Percentiles rank a stretch among this genome's conserved stretches.
These are phyloP conservation scores for Eulimnadia texana DNA, from an alignment of 1,140 invertebrate species.

Conservation along the genomic window DNA sequence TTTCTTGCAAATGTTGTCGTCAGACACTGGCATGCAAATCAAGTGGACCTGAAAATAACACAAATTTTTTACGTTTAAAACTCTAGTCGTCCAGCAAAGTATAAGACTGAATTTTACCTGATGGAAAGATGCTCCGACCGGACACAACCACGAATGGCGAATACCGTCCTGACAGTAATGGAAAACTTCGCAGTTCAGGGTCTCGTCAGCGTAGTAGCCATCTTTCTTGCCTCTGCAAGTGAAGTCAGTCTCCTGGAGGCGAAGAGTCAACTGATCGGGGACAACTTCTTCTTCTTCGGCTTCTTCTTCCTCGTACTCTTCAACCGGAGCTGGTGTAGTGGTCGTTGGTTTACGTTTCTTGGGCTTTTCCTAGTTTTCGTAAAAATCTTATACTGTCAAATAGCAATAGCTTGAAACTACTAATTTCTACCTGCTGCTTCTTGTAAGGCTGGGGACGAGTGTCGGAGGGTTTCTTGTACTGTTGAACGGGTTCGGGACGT, in stretches of 20 bases:
- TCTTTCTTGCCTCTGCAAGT: conserved; percentile 60
- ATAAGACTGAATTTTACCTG: too few relatives aligned
- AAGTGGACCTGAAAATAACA: conserved; percentile 52
- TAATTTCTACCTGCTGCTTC: background rate
- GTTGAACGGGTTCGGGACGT: background rate
- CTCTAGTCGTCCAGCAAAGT: too few relatives aligned
- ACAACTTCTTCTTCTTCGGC: conserved; percentile 65
- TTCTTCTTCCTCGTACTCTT: conserved; percentile 31
- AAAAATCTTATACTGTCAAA: too few relatives aligned
- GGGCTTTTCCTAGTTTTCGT: background rate
- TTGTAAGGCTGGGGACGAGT: background rate
- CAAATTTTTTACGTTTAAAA: conserved; percentile 6
- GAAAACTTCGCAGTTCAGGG: conserved; percentile 78
- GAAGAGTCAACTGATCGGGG: conserved; percentile 60
- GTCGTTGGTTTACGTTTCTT: background rate
- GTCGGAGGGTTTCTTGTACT: background rate
- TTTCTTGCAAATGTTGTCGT: conserved; percentile 76
- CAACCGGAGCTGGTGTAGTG: background rate
- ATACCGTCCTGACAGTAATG: conserved; percentile 84
- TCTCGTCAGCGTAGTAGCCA: conserved; percentile 82
- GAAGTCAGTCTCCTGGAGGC: conserved; percentile 71
- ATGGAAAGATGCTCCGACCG: conserved; percentile 81
- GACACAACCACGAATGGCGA: conserved; percentile 84
- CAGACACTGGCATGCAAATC: conserved; percentile 79
- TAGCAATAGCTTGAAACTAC: too few relatives aligned